These are phyloP conservation scores for Muntiacus reevesi DNA, from an alignment of 2,113 vertebrate species.

Conservation along the genomic window DNA sequence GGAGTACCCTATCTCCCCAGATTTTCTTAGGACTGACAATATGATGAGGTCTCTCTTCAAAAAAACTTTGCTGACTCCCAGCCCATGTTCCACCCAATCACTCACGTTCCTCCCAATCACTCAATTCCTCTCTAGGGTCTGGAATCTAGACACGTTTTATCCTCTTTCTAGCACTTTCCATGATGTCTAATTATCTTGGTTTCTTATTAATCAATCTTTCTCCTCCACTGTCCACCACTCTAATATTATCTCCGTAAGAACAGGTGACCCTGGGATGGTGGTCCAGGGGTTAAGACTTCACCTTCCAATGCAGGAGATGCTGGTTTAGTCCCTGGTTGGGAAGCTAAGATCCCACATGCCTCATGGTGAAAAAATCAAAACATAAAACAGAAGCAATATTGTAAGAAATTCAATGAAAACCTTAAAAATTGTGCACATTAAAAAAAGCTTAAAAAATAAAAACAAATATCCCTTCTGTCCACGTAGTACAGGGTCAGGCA, in stretches of 20 bases:
- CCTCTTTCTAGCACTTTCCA: background rate
- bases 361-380: background rate
- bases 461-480: background rate
- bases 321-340: background rate
- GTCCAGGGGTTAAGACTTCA: background rate
- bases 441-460: background rate
- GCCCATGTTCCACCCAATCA: background rate
- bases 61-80: background rate
- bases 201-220: background rate
- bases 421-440: background rate
- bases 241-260: background rate
- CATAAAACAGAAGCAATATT: background rate
- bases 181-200: background rate
- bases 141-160: background rate
- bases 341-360: background rate
- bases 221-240: background rate
- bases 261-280: background rate
- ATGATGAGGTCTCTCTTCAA: background rate
- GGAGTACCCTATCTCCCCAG: background rate
- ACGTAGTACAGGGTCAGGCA: background rate
- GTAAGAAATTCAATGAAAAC: background rate
- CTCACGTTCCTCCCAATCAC: background rate
- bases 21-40: background rate
- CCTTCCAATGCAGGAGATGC: background rate
- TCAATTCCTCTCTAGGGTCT: background rate